Evolutionary conservation across 2,797 vertebrate genomes (phyloP).

Genomic region (Natrix natrix): DNA sequence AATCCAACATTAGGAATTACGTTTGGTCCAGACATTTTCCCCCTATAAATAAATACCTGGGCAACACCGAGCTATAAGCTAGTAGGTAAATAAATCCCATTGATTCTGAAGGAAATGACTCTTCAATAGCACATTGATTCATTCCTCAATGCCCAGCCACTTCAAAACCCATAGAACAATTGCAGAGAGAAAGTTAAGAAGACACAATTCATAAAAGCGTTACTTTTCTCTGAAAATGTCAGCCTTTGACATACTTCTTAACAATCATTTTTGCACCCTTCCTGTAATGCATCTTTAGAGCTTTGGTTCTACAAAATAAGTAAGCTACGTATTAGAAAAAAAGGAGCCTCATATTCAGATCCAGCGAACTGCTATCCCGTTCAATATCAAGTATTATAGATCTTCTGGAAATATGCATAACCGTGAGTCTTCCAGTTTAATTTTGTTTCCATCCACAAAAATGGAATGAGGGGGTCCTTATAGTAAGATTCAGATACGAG

Average conservation of each 20-base stretch:
- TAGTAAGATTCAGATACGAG: neutral
- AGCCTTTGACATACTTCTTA: neutral
- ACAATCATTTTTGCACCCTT: neutral
- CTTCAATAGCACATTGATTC: neutral
- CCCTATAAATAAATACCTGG: too few relatives aligned
- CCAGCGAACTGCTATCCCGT: too few relatives aligned
- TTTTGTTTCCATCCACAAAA: neutral
- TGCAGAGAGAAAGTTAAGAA: neutral
- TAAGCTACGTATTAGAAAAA: neutral
- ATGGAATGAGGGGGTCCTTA: neutral
- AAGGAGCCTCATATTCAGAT: neutral
- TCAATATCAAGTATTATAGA: neutral
- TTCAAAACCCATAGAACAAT: neutral
- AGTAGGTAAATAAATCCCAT: neutral
- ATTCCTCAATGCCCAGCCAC: neutral
- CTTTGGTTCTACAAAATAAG: neutral
- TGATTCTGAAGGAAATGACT: neutral
- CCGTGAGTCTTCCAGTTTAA: neutral
- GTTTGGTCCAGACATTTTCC: too few relatives aligned
- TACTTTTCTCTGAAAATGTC: neutral
- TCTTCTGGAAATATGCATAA: neutral
- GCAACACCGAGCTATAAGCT: too few relatives aligned
- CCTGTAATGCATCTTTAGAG: neutral
- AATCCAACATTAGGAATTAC: too few relatives aligned
- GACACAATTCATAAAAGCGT: neutral